These are phyloP conservation scores for Chalcosyrphus nemorum DNA, from an alignment of 2,888 invertebrate species.

Conservation along the genomic window DNA sequence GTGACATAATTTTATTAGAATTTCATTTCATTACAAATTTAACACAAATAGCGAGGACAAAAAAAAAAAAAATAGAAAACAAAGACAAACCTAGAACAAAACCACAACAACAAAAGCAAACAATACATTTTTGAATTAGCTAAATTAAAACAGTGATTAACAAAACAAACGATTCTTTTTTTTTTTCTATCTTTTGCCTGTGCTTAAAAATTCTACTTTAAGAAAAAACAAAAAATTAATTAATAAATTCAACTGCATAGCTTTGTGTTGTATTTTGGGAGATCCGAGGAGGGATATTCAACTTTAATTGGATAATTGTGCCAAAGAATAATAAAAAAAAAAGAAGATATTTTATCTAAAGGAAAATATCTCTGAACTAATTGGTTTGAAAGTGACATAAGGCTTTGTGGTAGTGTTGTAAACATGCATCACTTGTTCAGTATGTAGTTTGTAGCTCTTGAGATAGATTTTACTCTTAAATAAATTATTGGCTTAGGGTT, in stretches of 20 bases:
- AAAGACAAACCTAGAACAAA: constrained; percentile 33
- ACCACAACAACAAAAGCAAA: constrained; percentile 33
- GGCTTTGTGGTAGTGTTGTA: no score
- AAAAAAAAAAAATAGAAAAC: not conserved
- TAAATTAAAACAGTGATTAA: constrained; percentile 37
- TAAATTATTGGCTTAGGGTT: no score
- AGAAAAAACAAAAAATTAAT: not conserved
- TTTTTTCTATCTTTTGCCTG: not conserved
- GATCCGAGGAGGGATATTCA: not conserved
- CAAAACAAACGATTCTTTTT: constrained; percentile 17
- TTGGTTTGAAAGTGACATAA: no score
- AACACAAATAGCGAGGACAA: constrained; percentile 23
- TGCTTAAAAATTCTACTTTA: not conserved
- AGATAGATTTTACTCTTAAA: no score
- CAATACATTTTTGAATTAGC: constrained; percentile 21
- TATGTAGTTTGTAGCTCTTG: no score
- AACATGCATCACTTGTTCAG: no score
- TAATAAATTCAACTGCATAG: constrained; percentile 2
- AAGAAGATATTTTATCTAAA: not conserved
- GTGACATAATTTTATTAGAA: constrained; percentile 25
- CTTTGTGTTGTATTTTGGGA: constrained; percentile 7
- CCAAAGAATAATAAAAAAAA: not conserved
- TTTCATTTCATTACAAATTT: constrained; percentile 24
- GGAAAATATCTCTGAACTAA: not conserved
- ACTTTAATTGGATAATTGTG: not conserved